Base-by-base conservation (phyloP, 2,888 invertebrate species). In the Abscondita cerata region DNA sequence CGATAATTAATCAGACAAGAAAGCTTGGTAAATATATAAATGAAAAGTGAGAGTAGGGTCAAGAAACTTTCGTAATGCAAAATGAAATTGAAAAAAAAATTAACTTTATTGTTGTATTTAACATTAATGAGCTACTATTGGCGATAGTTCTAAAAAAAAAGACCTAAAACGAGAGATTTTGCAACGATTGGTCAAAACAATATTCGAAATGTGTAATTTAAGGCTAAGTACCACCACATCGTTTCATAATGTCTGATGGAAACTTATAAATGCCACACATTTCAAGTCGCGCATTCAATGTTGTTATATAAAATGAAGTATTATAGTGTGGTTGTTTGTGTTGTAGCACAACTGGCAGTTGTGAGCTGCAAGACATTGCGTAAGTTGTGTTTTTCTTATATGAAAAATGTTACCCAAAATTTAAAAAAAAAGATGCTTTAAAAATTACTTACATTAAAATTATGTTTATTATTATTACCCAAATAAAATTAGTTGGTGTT, bases 11-110 rank as follows among this genome's bases (percentile, higher is more conserved):
- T 40, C 40, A 44, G 18, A 44, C 18, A 44, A 44, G 44, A 44
- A 44, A 44, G 44, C 44, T 11, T 18, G 16, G 18, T 3, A 6
- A 18, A 18, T 11, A 19, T n/a, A n/a, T 18, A 11, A 18, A 44
- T 18, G 16, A 44, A 25, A 44, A 44, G 44, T 44, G 44, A 44
- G 44, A 44, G 44, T 44, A 44, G 19, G 44, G 44, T 44, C 44
- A 44, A 44, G 18, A 44, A 18, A 44, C 44, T 44, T 19, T 44
- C 19, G 18, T 9, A 44, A 5, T 44, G 19, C n/a, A 44, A 44
- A 44, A 19, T 18, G 3, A 44, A 11, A 5, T 18, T 18, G 2
- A 18, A 18, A 44, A 11, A 44, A 11, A 41, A 41, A 18, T 6
- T 31, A 31, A 25, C 25, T 4, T 25, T 25, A 25, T 25, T 25